Evolutionary conservation across 1,140 invertebrate genomes (phyloP), one percentile per base, ranked within the genome.

Genomic region (Nilaparvata lugens): DNA sequence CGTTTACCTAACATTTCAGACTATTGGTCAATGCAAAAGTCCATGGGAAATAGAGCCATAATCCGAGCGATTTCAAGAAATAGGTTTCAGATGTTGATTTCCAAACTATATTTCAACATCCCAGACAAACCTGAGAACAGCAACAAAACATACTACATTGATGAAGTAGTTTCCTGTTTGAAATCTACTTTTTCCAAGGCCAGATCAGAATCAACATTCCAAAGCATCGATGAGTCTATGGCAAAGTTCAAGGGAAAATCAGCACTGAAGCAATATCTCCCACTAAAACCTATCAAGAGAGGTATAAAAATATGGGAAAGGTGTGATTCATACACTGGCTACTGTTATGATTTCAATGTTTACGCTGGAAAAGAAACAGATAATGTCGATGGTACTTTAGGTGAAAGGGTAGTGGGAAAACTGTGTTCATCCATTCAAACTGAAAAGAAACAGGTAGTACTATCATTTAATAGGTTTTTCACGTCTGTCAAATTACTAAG

Each of bases 261-360:
- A 28, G 54, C 63, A 4, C 56, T 68, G 14, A 67, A 70, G 52
- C 67, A 71, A 59, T 72, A 71, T 60, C 16, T 69, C 19, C 70
- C 70, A 19, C 23, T 71, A 28, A 72, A 72, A 58, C 67, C 68
- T 3, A 68, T 66, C 18, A 72, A 73, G 65, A 35, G 65, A 53
- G 71, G 70, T 18, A 68, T 70, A 35, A 71, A 71, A 64, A 60
- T 71, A 14, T 72, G 69, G 68, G 24, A 60, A 35, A 25, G 63
- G 28, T 62, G 63, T 56, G 67, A 72, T 61, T 31, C 68, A 19
- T 14, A 60, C 19, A 62, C 56, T 52, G 65, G 68, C 13, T 68
- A 65, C 57, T 58, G 25, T 19, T 71, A 67, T 62, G 67, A 69
- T 53, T 43, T 66, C 14, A 63, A 68, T 38, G 61, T 69, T 31